Base-by-base conservation (phyloP, 2,113 vertebrate genomes). In the Cacatua alba region DNA sequence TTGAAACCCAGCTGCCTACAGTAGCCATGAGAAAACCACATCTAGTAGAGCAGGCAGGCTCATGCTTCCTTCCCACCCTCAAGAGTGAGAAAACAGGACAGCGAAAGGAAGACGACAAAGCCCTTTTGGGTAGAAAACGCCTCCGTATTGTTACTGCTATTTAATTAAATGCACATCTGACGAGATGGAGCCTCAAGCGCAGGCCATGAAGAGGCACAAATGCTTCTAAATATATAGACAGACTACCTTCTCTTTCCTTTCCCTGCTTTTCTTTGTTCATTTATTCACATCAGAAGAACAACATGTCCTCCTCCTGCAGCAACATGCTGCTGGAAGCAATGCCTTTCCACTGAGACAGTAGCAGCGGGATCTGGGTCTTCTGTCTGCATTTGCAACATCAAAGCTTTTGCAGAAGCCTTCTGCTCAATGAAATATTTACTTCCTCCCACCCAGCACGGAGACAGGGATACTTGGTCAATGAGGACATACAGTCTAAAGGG, bases 171-270 rank as follows among this genome's bases (percentile, higher is more conserved):
- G 25, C 60, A 43, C 78, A 51, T 59, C 82, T 90, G 90, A 86
- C 1, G 86, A 95, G 79, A 70, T 11, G 41, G 33, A 95, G 94
- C 70, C 71, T 26, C 0, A 55, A 93, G 62, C 28, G 0, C 86
- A 62, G 77, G 77, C 81, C 80, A 3, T 24, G 88, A 94, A 85
- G 57, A 93, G 72, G 88, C 89, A 91, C 63, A 88, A 60, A 89
- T 11, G 80, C 82, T 95, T 88, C 95, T 92, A 95, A 97, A 96
- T 93, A 86, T 88, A 96, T 7, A 95, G 74, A 17, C 80, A 70
- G 49, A 41, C 62, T 78, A 62, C 86, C 82, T 94, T 71, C 67
- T 86, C 78, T 69, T 84, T 29, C 77, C 59, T 92, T 62, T 75
- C 52, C 77, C 67, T 63, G 57, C 85, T 70, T 51, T 57, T 87